Evolutionary conservation across 2,797 vertebrate species (phyloP).

Genomic region (Mormyrus hasselquistii): DNA sequence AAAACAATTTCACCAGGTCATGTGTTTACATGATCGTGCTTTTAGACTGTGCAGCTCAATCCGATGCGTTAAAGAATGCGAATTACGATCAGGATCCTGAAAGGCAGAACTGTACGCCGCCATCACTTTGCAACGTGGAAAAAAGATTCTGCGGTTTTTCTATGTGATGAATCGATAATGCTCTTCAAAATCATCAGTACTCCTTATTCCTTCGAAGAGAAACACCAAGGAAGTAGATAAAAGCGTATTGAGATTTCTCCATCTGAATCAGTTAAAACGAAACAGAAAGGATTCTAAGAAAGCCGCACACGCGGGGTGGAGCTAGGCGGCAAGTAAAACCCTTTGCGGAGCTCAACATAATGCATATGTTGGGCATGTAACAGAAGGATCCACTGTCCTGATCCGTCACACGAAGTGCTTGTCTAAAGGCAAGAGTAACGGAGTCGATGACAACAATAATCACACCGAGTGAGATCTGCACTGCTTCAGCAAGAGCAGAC

Average conservation of each 20-base stretch:
- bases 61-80: not conserved
- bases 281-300: slow-evolving; percentile 5
- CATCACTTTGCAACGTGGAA: not conserved
- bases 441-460: slow-evolving; percentile 12
- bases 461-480: slow-evolving; percentile 3
- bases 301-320: not conserved
- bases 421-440: not conserved
- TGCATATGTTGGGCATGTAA: not conserved
- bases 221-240: not conserved
- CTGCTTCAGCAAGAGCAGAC: not conserved
- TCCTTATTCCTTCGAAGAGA: slow-evolving; percentile 2
- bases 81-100: not conserved
- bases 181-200: not conserved
- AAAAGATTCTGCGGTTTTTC: not conserved
- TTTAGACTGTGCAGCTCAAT: not conserved
- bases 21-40: not conserved
- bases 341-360: not conserved
- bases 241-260: not conserved
- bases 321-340: not conserved
- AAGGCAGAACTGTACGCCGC: not conserved
- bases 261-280: not conserved
- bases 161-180: not conserved
- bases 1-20: not conserved
- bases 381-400: not conserved
- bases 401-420: not conserved